Conservation (phyloP, 2,797 vertebrate genomes). For the Diceros bicornis region DNA sequence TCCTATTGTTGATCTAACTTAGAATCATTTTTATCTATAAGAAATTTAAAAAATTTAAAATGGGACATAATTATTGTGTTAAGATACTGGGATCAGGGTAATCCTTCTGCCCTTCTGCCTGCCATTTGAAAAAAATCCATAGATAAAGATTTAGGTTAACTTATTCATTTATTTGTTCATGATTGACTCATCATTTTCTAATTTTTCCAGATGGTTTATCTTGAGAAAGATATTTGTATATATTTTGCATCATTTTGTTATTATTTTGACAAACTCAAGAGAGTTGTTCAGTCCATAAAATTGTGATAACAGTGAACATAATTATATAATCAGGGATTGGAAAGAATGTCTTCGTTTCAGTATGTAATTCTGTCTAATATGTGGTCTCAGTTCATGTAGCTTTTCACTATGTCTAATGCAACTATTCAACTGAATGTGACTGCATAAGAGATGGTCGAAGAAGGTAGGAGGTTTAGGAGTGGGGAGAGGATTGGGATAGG, state of each 20-base stretch:
- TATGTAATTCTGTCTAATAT: neutral
- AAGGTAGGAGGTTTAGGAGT: neutral
- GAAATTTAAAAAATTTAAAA: neutral
- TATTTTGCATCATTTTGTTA: constrained; percentile 40
- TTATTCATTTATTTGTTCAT: constrained; percentile 43
- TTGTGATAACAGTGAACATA: neutral
- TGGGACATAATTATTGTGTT: constrained; percentile 19
- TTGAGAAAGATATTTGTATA: constrained; percentile 47
- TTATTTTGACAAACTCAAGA: constrained; percentile 57
- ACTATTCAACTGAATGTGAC: neutral
- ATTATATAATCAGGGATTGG: neutral
- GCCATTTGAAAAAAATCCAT: constrained; percentile 17
- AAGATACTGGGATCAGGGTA: neutral
- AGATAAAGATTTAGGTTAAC: constrained; percentile 41
- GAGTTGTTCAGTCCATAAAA: constrained; percentile 41
- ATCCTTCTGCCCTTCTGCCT: neutral
- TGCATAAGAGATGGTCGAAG: neutral
- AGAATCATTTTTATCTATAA: constrained; percentile 55
- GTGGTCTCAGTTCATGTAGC: neutral
- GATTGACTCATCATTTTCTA: constrained; percentile 32
- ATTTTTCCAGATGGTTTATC: neutral
- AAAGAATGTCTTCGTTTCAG: neutral
- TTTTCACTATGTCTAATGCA: neutral
- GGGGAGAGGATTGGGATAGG: neutral
- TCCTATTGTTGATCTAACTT: constrained; percentile 37